Evolutionary conservation across 2,797 vertebrate species (phyloP).

Genomic region (Meriones psammophilus): DNA sequence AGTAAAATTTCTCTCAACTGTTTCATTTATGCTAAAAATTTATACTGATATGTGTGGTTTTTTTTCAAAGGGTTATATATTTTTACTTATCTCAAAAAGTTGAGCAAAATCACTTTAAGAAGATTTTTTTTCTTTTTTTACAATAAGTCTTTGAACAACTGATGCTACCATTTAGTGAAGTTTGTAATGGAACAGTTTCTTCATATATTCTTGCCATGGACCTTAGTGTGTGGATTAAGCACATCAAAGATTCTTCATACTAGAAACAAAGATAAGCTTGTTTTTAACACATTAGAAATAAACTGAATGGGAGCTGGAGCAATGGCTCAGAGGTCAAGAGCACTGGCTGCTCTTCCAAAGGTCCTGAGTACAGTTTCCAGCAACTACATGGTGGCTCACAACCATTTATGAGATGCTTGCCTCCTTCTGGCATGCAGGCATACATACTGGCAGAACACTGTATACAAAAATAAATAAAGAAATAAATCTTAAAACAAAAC

Average conservation of each 20-base stretch:
- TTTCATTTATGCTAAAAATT: background rate
- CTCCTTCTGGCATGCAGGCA: too few species aligned
- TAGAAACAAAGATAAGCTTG: background rate
- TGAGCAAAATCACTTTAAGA: background rate
- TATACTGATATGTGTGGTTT: background rate
- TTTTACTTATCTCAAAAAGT: constrained; percentile 20
- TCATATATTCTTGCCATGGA: background rate
- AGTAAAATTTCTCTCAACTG: constrained; percentile 34
- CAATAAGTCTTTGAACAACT: constrained; percentile 18
- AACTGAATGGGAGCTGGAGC: background rate
- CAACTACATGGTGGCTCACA: too few species aligned
- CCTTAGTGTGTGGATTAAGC: background rate
- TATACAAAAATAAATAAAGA: too few species aligned
- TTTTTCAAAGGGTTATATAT: background rate
- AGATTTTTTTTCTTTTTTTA: background rate
- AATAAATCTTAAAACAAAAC: too few species aligned
- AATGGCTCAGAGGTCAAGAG: too few species aligned
- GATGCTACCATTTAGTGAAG: background rate
- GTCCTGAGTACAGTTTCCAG: too few species aligned
- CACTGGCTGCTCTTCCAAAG: too few species aligned
- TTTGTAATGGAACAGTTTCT: background rate
- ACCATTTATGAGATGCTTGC: too few species aligned
- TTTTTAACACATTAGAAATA: background rate
- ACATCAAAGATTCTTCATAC: background rate
- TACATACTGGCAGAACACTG: too few species aligned